Conservation (phyloP, 2,113 vertebrate species). For the Pogonocichla stellata region DNA sequence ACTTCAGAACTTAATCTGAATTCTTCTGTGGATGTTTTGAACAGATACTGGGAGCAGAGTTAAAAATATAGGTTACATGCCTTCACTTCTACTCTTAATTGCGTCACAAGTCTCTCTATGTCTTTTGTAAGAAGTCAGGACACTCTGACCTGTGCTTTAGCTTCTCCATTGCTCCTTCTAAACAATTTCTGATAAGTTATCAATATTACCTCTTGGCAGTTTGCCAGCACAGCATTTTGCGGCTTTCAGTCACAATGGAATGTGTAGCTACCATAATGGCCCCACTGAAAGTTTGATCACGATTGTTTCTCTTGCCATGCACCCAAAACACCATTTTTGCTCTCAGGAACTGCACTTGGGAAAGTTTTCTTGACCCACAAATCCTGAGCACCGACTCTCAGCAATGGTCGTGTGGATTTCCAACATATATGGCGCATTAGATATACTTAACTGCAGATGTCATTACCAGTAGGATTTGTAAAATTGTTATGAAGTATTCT, state of each 20-base stretch:
- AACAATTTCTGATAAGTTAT: neutral
- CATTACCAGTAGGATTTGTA: neutral
- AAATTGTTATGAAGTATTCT: neutral
- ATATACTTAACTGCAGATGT: neutral
- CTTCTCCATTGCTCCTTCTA: neutral
- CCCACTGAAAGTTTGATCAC: neutral
- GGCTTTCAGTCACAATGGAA: neutral
- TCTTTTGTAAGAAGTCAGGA: neutral
- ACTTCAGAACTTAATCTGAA: neutral
- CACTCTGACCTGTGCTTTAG: neutral
- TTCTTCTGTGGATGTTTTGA: neutral
- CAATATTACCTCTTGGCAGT: neutral
- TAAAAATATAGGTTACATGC: neutral
- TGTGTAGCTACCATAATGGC: rapidly evolving
- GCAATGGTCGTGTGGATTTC: neutral
- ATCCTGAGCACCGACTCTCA: neutral
- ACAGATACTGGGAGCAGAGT: neutral
- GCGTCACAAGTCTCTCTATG: neutral
- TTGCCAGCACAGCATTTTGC: neutral
- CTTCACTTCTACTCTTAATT: neutral
- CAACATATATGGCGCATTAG: neutral
- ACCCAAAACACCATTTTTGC: neutral
- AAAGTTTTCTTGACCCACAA: neutral
- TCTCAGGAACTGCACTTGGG: neutral
- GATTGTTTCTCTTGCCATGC: neutral